Conservation (phyloP, 2,797 vertebrate genomes). For the Anguilla anguilla region DNA sequence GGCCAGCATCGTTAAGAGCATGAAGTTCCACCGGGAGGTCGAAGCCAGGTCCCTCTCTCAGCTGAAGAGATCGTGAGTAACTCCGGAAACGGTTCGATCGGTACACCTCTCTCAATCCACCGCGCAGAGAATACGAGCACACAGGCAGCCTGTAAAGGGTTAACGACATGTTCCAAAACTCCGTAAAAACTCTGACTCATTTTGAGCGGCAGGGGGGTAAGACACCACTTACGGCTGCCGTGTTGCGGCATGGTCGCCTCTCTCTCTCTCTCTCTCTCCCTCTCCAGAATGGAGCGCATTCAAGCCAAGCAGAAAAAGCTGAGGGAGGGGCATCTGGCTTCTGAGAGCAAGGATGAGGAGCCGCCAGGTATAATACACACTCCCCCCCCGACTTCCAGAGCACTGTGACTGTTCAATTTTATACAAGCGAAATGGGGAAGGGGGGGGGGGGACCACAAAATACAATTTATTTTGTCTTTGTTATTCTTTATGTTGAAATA, state of each 20-base stretch:
- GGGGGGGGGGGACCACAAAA: no score
- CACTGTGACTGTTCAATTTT: not conserved
- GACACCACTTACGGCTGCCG: not conserved
- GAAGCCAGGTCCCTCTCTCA: constrained; percentile 86
- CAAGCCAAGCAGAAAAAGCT: constrained; percentile 89
- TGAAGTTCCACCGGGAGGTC: constrained; percentile 70
- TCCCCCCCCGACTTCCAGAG: not conserved
- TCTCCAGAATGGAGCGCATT: constrained; percentile 89
- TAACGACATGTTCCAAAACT: not conserved
- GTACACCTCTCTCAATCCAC: not conserved
- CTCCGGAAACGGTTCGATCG: not conserved
- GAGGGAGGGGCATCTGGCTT: constrained; percentile 67
- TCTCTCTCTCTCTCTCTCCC: constrained; percentile 14
- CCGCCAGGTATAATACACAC: constrained; percentile 49
- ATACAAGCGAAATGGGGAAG: not conserved
- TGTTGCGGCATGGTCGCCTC: not conserved
- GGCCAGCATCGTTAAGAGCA: constrained; percentile 85
- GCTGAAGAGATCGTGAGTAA: constrained; percentile 92
- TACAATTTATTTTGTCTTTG: no score
- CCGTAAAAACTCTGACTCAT: not conserved
- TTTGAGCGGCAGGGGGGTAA: not conserved
- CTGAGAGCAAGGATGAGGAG: constrained; percentile 34
- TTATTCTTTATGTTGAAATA: no score
- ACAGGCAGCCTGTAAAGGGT: not conserved
- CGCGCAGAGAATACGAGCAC: not conserved